Base-by-base conservation (phyloP, 37 sponge, comb jelly and placozoan genomes). In the Bolinopsis microptera region DNA sequence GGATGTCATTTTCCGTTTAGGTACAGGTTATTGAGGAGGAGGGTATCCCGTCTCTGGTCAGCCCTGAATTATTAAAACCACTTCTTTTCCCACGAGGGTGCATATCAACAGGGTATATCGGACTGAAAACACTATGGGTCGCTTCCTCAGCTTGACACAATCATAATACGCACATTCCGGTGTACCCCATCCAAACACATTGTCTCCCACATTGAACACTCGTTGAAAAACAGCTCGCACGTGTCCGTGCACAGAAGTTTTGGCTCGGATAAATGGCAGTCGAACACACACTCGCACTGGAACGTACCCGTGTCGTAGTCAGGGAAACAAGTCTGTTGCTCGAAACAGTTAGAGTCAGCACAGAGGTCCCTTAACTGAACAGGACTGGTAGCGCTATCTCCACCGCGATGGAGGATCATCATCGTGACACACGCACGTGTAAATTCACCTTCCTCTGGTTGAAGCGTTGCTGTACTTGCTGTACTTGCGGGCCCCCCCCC, bases 161-260 rank as follows among this genome's bases (percentile, higher is more conserved):
- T n/a, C n/a, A n/a, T 70, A 30, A 28, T 70, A 9, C 3, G 3
- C 27, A 70, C 27, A 25, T 70, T 30, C 74, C 74, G 8, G 74
- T 28, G 27, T 18, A 70, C 2, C 8, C 27, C 26, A 18, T 70
- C 74, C 2, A 28, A 28, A 30, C 74, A 70, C 3, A 30, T 70
- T 70, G 23, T 25, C n/a, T 70, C 74, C 74, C 74, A 30, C 74
- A 70, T 70, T 28, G 74, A 25, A 24, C 74, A 70, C 74, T 25
- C 28, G 74, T 70, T 70, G 74, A 70, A 70, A 18, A 70, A 70
- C 74, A 70, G 3, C n/a, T 70, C 74, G n/a, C 74, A 70, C 2
- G 28, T 25, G 26, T 70, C 2, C 8, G 74, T 28, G 74, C 74
- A 70, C 26, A 70, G 18, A 2, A 30, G 74, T 3, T 70, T 30